phyloP scores from a whole-genome alignment of 2,113 vertebrate species.

The Sinosuthora webbiana region DNA sequence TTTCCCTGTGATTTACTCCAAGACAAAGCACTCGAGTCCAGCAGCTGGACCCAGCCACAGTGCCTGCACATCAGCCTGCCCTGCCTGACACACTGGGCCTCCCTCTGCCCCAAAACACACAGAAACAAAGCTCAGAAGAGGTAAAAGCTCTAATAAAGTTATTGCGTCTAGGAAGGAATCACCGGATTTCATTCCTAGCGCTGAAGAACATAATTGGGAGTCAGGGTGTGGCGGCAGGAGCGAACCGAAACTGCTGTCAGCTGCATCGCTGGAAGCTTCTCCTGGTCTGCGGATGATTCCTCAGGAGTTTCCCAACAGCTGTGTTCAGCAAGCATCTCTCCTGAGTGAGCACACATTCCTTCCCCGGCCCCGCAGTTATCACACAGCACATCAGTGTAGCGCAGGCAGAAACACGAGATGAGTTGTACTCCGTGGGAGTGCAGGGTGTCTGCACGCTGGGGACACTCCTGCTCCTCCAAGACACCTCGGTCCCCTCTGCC shows the following conservation, averaged over 20 bases:
- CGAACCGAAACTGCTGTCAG: conserved; percentile 39
- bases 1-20: neutral
- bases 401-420: neutral
- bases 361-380: neutral
- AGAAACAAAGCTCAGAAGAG: neutral
- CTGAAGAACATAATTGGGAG: conserved; percentile 50
- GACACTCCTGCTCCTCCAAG: neutral
- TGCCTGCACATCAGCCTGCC: neutral
- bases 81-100: neutral
- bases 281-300: neutral
- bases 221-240: conserved; percentile 46
- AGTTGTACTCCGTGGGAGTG: neutral
- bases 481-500: neutral
- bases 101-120: neutral
- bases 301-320: conserved; percentile 37
- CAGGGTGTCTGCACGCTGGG: neutral
- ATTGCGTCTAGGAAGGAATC: neutral
- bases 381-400: neutral
- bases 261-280: neutral
- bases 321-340: neutral
- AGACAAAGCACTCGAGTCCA: neutral
- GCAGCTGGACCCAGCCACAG: neutral
- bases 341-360: neutral
- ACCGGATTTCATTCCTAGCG: neutral
- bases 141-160: neutral